Conservation (phyloP, 1,140 invertebrate genomes). For the Oscheius sp. region DNA sequence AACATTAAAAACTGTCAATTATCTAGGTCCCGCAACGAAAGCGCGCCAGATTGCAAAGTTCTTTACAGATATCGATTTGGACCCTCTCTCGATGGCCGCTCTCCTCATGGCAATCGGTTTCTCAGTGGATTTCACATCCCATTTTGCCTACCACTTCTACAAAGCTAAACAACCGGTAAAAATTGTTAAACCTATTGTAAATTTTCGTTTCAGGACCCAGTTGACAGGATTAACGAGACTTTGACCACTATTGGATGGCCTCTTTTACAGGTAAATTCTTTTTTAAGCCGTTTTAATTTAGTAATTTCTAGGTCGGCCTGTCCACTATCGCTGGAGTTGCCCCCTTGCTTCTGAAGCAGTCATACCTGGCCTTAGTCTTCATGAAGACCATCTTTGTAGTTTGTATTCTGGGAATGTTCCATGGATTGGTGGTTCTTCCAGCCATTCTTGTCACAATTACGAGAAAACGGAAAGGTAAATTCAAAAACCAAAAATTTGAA, state of each 20-base stretch:
- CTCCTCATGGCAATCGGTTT: conserved; percentile 64
- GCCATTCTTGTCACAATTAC: conserved; percentile 45
- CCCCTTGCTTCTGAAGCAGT: conserved; percentile 56
- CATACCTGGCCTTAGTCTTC: conserved; percentile 56
- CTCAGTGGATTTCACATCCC: conserved; percentile 63
- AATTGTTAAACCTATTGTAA: neutral
- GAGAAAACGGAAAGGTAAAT: neutral
- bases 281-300: neutral
- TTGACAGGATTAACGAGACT: conserved; percentile 48
- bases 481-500: neutral
- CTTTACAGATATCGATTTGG: conserved; percentile 61
- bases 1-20: neutral
- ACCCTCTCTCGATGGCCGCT: conserved; percentile 63
- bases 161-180: conserved; percentile 61
- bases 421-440: conserved; percentile 51
- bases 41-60: neutral
- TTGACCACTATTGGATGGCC: conserved; percentile 55
- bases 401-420: conserved; percentile 58
- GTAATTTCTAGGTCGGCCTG: conserved; percentile 47
- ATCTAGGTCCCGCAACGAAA: neutral
- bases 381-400: conserved; percentile 57
- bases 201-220: conserved; percentile 43
- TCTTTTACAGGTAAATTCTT: conserved; percentile 42
- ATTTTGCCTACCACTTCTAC: conserved; percentile 66
- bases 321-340: conserved; percentile 57